Conservation (phyloP, 2,113 vertebrate genomes). For the Phasianus colchicus region DNA sequence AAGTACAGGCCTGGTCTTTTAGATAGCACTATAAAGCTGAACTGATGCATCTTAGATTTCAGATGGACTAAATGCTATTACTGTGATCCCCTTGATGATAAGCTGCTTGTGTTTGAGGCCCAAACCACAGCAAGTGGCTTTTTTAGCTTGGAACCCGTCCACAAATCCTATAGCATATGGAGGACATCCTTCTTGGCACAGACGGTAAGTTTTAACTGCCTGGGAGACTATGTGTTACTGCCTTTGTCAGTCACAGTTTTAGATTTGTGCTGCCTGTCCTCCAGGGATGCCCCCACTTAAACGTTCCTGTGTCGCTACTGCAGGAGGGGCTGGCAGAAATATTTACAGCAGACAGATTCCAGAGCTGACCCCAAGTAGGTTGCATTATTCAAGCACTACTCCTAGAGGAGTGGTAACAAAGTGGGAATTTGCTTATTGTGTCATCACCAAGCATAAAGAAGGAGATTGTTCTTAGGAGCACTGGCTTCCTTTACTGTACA, state of each 20-base stretch:
- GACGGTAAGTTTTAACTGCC: slow-evolving; percentile 8
- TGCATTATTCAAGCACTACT: background rate
- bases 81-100: slow-evolving; percentile 20
- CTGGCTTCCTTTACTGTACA: slow-evolving; percentile 13
- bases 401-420: slow-evolving; percentile 4
- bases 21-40: slow-evolving; percentile 16
- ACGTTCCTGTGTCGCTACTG: background rate
- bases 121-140: background rate
- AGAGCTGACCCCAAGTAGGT: background rate
- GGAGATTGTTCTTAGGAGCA: background rate
- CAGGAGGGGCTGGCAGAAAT: background rate
- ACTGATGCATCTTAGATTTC: slow-evolving; percentile 24
- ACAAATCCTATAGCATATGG: background rate
- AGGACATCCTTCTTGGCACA: background rate
- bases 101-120: slow-evolving; percentile 18
- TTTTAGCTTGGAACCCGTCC: background rate
- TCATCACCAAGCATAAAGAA: background rate
- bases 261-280: background rate
- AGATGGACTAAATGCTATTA: slow-evolving; percentile 38
- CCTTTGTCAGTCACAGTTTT: background rate
- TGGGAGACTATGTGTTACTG: background rate
- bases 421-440: background rate
- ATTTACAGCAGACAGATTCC: background rate
- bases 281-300: background rate
- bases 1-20: background rate